Base-by-base conservation (phyloP, 1,140 invertebrate genomes). In the Steinernema khuongi region DNA sequence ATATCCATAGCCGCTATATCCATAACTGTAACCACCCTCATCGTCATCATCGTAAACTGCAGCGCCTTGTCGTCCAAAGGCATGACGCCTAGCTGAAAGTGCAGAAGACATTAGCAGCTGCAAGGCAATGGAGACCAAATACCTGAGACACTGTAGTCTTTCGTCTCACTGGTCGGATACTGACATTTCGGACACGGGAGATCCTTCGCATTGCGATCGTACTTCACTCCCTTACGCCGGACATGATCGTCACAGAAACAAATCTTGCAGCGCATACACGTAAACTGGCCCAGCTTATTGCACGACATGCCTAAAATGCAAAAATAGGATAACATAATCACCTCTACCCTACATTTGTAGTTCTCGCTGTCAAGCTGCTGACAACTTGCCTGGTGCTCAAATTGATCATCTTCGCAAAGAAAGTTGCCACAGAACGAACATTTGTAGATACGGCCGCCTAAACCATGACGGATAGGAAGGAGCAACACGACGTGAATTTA, bases 171-270 rank as follows among this genome's bases (percentile, higher is more conserved):
- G 14, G 94, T 94, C 60, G 94, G 91, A 87, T 91, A 94, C 67
- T 90, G 89, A 88, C 95, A 97, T 87, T 96, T 95, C 14, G 95
- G 95, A 85, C 94, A 97, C 32, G 94, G 94, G 82, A 95, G 91
- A 1, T 68, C 74, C 11, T 91, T 85, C 81, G 91, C 92, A 80
- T 92, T 92, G 82, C 93, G 93, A 19, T 91, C 91, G 86, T 94
- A 94, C 85, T 94, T 95, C 84, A 94, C 92, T 28, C 93, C 92
- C 89, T 94, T 94, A 76, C 93, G 90, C 70, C 91, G 89, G 29
- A 96, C 93, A 87, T 97, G 94, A 87, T 97, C 94, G 84, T 97
- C 94, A 87, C 95, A 97, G 85, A 92, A 97, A 86, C 94, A 96
- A 17, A 91, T 91, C 87, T 97, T 97, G 86, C 94, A 97, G 82